These are phyloP conservation scores for Hemibagrus wyckioides DNA, from an alignment of 2,113 vertebrate genomes.

Conservation along the genomic window DNA sequence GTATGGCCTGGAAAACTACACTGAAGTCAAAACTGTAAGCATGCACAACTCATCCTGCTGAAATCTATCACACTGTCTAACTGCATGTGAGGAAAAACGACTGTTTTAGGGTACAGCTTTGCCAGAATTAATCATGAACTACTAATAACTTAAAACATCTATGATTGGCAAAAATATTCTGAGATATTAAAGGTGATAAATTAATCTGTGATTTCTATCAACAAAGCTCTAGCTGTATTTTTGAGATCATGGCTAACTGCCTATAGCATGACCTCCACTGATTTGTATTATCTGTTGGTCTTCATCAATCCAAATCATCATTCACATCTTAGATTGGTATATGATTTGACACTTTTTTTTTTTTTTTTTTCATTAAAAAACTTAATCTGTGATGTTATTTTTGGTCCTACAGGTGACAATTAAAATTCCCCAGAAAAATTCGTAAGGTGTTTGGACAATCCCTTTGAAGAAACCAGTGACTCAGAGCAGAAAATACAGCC, in stretches of 20 bases:
- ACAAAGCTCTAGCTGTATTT: too few species aligned
- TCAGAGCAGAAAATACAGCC: background rate
- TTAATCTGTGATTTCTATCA: too few species aligned
- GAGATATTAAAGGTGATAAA: too few species aligned
- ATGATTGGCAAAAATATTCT: background rate
- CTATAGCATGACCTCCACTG: background rate
- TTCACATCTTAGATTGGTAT: background rate
- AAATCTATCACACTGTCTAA: background rate
- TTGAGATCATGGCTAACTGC: background rate
- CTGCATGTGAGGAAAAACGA: too few species aligned
- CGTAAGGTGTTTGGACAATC: slow-evolving; percentile 25
- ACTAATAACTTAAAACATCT: background rate
- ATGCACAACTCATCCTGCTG: background rate
- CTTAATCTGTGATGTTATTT: background rate
- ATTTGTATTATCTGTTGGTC: background rate
- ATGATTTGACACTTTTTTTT: background rate
- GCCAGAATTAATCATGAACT: background rate
- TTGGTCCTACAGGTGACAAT: slow-evolving; percentile 40
- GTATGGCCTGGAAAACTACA: slow-evolving; percentile 87
- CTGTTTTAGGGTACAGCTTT: background rate
- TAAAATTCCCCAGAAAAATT: slow-evolving; percentile 56
- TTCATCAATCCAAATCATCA: background rate
- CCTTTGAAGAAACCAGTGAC: background rate
- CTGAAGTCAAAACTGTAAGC: slow-evolving; percentile 94
- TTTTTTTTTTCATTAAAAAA: background rate